phyloP scores from a whole-genome alignment of 2,888 invertebrate genomes.

The Notodonta dromedarius region DNA sequence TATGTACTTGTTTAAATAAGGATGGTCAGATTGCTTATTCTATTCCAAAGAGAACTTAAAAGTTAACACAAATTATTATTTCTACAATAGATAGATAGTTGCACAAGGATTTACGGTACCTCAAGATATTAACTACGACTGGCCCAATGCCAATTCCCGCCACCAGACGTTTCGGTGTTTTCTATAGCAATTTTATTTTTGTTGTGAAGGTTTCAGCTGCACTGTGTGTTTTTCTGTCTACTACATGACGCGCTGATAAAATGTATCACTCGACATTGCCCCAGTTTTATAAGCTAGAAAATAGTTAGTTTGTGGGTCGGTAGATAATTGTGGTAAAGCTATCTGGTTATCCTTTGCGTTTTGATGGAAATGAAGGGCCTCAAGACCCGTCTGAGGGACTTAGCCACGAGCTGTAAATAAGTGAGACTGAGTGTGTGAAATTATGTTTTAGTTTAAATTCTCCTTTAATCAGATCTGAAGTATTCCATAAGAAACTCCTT shows the following conservation, averaged over 20 bases:
- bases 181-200: conserved; percentile 38
- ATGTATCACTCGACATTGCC: conserved; percentile 24
- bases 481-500: too few species aligned
- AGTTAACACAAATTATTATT: background rate
- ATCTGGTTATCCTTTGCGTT: background rate
- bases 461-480: too few species aligned
- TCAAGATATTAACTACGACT: conserved; percentile 23
- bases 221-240: conserved; percentile 27
- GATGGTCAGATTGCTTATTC: too few species aligned
- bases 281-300: conserved; percentile 7
- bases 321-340: background rate
- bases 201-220: conserved; percentile 37
- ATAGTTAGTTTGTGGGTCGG: background rate
- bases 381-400: background rate
- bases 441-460: too few species aligned
- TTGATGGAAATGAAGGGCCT: background rate
- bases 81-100: conserved; percentile 7
- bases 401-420: background rate
- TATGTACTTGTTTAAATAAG: too few species aligned
- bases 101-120: conserved; percentile 23
- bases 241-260: conserved; percentile 8
- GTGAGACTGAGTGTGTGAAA: background rate
- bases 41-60: too few species aligned
- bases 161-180: conserved; percentile 26
- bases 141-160: conserved; percentile 29